phyloP scores from a whole-genome alignment of 2,888 invertebrate genomes.

The Caenorhabditis angaria region DNA sequence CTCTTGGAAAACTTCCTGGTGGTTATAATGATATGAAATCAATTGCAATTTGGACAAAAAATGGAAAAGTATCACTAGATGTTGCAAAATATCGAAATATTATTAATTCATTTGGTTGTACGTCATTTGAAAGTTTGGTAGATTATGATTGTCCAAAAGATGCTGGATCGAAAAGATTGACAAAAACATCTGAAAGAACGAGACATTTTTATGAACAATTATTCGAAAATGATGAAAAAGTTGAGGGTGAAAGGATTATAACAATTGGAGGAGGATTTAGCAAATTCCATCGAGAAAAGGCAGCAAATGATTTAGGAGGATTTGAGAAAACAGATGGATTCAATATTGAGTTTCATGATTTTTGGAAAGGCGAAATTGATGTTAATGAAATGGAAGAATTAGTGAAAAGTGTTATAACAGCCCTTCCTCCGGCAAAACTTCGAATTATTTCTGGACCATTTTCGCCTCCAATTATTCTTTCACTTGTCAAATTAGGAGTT shows the following conservation, averaged over 20 bases:
- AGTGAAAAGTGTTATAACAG: no score
- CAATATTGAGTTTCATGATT: constrained; percentile 53
- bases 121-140: constrained; percentile 47
- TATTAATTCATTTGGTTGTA: constrained; percentile 40
- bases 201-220: constrained; percentile 44
- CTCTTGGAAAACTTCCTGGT: constrained; percentile 52
- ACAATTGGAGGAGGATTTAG: constrained; percentile 54
- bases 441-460: constrained; percentile 43
- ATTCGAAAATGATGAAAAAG: constrained; percentile 28
- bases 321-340: constrained; percentile 26
- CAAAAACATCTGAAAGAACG: constrained; percentile 57
- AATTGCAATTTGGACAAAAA: constrained; percentile 61
- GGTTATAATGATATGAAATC: constrained; percentile 63
- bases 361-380: constrained; percentile 31
- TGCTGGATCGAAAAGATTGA: constrained; percentile 40
- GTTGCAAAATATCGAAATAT: constrained; percentile 30
- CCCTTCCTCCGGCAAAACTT: constrained; percentile 33
- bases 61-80: constrained; percentile 52
- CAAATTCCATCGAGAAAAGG: constrained; percentile 47
- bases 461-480: constrained; percentile 32
- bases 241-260: constrained; percentile 29
- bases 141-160: constrained; percentile 58
- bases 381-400: constrained; percentile 39
- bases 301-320: constrained; percentile 50
- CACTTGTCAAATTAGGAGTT: constrained; percentile 60